A percentile compares a stretch with the other conserved stretches of the same genome.
These are phyloP conservation scores for Menura novaehollandiae DNA, from an alignment of 2,113 vertebrate species.

Conservation along the genomic window DNA sequence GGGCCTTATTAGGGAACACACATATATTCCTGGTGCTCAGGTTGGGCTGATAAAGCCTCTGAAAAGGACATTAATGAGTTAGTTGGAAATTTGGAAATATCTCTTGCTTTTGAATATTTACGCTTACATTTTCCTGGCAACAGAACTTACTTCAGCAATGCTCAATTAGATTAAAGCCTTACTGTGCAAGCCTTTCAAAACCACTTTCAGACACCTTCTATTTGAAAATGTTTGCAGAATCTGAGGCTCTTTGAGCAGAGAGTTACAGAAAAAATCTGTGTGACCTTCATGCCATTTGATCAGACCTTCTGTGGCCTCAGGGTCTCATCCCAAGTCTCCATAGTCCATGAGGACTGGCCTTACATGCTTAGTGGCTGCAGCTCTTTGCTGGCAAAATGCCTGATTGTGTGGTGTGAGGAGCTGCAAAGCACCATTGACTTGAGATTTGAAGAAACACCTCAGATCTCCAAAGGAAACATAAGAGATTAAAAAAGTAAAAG, in stretches of 20 bases:
- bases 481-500: background rate
- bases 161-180: background rate
- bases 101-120: background rate
- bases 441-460: background rate
- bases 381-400: background rate
- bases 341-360: background rate
- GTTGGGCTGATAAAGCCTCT: background rate
- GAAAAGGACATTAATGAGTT: background rate
- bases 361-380: background rate
- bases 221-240: background rate
- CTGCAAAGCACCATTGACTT: background rate
- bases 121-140: background rate
- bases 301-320: background rate
- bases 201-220: background rate
- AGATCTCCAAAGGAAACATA: background rate
- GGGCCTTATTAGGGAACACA: background rate
- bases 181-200: background rate
- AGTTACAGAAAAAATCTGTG: fast-evolving
- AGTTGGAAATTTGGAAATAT: background rate
- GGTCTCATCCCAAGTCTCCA: background rate
- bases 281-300: background rate
- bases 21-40: background rate
- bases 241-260: background rate
- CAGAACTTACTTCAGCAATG: background rate
- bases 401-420: fast-evolving